Percentiles rank a stretch among this genome's conserved stretches.
phyloP scores from a whole-genome alignment of 2,113 vertebrate species.

The Stegostoma tigrinum region DNA sequence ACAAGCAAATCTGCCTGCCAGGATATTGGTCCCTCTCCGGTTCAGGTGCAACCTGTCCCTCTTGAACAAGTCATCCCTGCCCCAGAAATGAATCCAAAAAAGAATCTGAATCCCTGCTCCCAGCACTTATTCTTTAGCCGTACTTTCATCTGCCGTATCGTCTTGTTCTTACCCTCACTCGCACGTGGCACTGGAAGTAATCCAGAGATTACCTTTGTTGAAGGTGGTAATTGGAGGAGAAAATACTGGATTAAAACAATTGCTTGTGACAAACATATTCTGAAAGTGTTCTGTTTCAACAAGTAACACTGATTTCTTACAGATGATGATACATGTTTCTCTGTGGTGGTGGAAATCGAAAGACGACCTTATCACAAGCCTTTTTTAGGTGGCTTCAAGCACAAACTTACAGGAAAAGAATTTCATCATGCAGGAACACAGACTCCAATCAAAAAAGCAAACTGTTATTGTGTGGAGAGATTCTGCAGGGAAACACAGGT shows the following conservation, averaged over 20 bases:
- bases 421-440: constrained; percentile 82
- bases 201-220: no score
- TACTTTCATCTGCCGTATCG: no score
- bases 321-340: constrained; percentile 56
- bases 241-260: neutral
- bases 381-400: constrained; percentile 84
- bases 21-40: no score
- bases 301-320: neutral
- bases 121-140: no score
- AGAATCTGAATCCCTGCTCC: no score
- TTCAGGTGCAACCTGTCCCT: no score
- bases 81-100: no score
- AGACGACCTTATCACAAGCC: constrained; percentile 62
- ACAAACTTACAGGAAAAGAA: constrained; percentile 65
- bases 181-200: no score
- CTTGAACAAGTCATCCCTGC: no score
- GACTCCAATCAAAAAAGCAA: constrained; percentile 60
- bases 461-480: constrained; percentile 50
- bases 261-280: neutral
- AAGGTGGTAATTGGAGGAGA: neutral
- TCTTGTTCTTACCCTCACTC: no score
- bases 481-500: constrained; percentile 80
- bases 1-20: no score
- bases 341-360: constrained; percentile 70
- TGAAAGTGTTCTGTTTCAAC: neutral